Evolutionary conservation across 2,888 invertebrate species (phyloP).

Genomic region (Tetropium fuscum): DNA sequence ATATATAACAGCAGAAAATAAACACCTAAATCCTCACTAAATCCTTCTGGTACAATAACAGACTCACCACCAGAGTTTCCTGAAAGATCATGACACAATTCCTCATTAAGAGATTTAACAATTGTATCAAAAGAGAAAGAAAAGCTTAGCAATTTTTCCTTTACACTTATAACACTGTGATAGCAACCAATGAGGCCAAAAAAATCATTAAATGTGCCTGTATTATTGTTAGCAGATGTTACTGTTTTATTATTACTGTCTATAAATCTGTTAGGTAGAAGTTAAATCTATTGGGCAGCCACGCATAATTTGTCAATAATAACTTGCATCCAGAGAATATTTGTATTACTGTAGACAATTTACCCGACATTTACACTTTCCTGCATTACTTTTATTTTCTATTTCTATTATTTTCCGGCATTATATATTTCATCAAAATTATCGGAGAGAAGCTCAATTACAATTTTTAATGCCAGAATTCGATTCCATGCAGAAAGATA

Average conservation of each 20-base stretch:
- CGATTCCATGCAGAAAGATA: background rate
- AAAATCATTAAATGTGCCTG: background rate
- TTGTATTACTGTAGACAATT: background rate
- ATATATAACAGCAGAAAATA: no score
- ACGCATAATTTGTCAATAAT: background rate
- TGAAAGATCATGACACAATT: background rate
- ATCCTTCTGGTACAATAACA: background rate
- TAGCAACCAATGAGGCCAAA: background rate
- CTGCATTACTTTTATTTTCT: background rate
- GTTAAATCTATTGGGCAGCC: background rate
- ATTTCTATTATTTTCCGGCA: background rate
- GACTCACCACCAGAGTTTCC: background rate
- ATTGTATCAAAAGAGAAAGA: background rate
- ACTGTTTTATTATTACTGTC: background rate
- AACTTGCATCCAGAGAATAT: no score
- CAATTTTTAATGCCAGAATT: background rate
- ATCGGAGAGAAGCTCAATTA: background rate
- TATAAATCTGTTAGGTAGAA: background rate
- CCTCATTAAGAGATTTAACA: background rate
- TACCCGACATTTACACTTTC: background rate
- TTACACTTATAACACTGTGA: background rate
- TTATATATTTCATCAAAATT: background rate
- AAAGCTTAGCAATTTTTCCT: background rate
- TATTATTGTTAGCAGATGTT: background rate
- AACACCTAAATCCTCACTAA: no score